phyloP scores from a whole-genome alignment of 2,113 vertebrate genomes.

The Turnix velox region DNA sequence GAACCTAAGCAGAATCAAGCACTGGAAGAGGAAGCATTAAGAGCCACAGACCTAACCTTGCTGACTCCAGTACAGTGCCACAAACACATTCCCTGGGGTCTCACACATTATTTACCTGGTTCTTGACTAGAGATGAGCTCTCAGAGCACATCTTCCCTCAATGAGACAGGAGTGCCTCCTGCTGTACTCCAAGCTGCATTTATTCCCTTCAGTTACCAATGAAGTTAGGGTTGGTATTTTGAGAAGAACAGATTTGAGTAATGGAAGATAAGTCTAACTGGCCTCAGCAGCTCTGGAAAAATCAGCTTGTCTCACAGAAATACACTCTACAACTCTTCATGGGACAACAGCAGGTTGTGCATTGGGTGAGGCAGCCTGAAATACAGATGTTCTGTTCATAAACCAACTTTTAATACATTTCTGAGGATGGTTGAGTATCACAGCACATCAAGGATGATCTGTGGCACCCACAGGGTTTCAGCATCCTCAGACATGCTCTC shows the following conservation, averaged over 20 bases:
- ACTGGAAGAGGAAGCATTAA: not conserved
- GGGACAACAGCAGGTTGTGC: not conserved
- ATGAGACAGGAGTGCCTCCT: slow-evolving; percentile 35
- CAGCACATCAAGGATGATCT: not conserved
- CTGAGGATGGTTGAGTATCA: not conserved
- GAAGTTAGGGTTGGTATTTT: not conserved
- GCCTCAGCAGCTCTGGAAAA: not conserved
- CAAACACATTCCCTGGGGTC: not conserved
- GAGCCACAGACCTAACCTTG: not conserved
- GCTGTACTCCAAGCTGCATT: slow-evolving; percentile 3
- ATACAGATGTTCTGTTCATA: not conserved
- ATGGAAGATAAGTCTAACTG: not conserved
- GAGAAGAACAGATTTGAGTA: not conserved
- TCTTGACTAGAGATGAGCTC: not conserved
- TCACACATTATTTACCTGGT: not conserved
- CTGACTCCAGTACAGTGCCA: not conserved
- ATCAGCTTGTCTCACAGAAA: not conserved
- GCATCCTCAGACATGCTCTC: not conserved
- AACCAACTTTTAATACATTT: not conserved
- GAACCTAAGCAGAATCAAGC: not conserved
- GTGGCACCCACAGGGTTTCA: not conserved
- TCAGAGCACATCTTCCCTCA: not conserved
- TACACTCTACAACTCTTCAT: accelerated
- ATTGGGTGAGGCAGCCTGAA: not conserved
- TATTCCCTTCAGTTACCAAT: not conserved